Percentiles rank a stretch among this genome's conserved stretches.
Conservation (phyloP, 2,797 vertebrate genomes). For the Zenarchopterus dispar region DNA sequence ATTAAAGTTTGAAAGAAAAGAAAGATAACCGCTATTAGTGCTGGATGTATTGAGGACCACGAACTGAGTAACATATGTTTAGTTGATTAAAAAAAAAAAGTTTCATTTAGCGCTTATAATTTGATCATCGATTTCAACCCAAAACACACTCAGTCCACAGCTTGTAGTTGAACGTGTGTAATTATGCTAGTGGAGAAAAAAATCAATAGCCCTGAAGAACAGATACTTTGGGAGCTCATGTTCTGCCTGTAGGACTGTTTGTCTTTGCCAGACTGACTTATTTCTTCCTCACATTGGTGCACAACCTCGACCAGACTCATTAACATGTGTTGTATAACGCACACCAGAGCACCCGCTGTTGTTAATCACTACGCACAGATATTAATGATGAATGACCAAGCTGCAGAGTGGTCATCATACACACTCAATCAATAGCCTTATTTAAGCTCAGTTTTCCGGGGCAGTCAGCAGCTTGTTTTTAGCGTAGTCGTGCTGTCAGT, state of each 20-base stretch:
- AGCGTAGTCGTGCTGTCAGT: neutral
- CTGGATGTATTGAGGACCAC: too few relatives aligned
- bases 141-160: conserved; percentile 12
- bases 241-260: neutral
- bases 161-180: conserved; percentile 23
- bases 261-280: conserved; percentile 8
- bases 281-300: conserved; percentile 13
- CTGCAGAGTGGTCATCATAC: conserved; percentile 25
- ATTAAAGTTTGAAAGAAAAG: too few relatives aligned
- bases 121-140: conserved; percentile 1
- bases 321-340: neutral
- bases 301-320: conserved; percentile 21
- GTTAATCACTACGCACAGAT: conserved; percentile 40
- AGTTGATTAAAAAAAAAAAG: neutral
- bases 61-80: neutral
- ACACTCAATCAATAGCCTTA: conserved; percentile 9
- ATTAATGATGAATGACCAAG: conserved; percentile 44
- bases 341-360: conserved; percentile 8
- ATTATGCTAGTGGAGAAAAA: conserved; percentile 29
- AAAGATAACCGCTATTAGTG: too few relatives aligned
- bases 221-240: neutral
- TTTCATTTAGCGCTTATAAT: conserved; percentile 23
- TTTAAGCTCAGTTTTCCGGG: conserved; percentile 12
- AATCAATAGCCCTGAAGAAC: conserved; percentile 23
- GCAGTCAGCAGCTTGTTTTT: neutral